Percentiles rank a stretch among this genome's conserved stretches.
Conservation (phyloP, 2,888 invertebrate genomes). For the Lissonota sp. region DNA sequence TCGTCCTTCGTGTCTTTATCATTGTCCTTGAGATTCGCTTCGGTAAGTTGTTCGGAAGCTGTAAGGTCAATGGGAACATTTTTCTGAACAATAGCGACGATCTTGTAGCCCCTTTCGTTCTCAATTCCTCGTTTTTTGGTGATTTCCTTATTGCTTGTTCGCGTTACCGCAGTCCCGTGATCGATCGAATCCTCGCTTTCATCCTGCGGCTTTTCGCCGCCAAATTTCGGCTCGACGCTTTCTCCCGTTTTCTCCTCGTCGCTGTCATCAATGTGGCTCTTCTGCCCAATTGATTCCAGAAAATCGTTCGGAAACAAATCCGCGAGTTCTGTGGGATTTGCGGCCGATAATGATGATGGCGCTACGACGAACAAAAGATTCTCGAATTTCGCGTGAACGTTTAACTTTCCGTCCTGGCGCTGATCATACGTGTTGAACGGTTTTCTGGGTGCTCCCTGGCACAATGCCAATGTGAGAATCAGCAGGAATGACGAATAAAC, state of each 20-base stretch:
- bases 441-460: slow-evolving; percentile 79
- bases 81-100: slow-evolving; percentile 51
- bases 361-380: slow-evolving; percentile 90
- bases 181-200: not conserved
- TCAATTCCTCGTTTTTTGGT: slow-evolving; percentile 15
- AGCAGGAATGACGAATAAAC: too few relatives aligned
- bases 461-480: slow-evolving; percentile 49
- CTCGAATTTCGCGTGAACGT: slow-evolving; percentile 90
- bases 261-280: slow-evolving; percentile 56
- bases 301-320: slow-evolving; percentile 77
- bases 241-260: slow-evolving; percentile 39
- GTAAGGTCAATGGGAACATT: slow-evolving; percentile 26
- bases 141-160: slow-evolving; percentile 14
- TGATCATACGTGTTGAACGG: slow-evolving; percentile 86
- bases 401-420: slow-evolving; percentile 91
- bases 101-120: slow-evolving; percentile 33
- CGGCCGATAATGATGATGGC: slow-evolving; percentile 80
- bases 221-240: slow-evolving; percentile 44
- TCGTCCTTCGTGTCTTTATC: not conserved
- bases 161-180: slow-evolving; percentile 42
- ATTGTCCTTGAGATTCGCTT: slow-evolving; percentile 10
- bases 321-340: slow-evolving; percentile 62
- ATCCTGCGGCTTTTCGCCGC: slow-evolving; percentile 18
- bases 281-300: slow-evolving; percentile 73
- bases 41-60: slow-evolving; percentile 21